phyloP scores from a whole-genome alignment of 2,113 vertebrate genomes.

The Halichoeres trimaculatus region DNA sequence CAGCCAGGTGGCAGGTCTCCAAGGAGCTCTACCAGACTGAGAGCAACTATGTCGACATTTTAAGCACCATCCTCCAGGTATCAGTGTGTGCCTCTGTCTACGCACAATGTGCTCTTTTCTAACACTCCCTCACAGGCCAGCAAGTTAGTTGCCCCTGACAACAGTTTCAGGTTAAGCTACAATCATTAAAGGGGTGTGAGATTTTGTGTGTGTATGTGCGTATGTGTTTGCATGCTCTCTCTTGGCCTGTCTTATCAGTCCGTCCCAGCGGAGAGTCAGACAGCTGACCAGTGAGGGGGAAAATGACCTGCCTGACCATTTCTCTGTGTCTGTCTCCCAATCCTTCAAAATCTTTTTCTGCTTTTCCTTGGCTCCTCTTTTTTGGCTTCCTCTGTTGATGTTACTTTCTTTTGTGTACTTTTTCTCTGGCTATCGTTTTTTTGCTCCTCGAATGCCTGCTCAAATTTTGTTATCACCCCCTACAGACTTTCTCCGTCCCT shows the following conservation, averaged over 20 bases:
- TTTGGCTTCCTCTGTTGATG: conserved; percentile 4
- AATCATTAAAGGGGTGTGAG: conserved; percentile 30
- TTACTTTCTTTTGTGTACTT: neutral
- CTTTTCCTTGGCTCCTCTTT: neutral
- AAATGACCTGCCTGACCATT: conserved; percentile 61
- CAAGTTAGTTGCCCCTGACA: conserved; percentile 41
- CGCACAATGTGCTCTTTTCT: conserved; percentile 3
- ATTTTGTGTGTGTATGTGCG: conserved; percentile 13
- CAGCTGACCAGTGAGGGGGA: conserved; percentile 66
- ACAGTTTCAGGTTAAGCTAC: conserved; percentile 36
- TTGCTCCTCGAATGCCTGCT: neutral
- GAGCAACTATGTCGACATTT: conserved; percentile 98
- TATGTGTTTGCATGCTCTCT: conserved; percentile 12
- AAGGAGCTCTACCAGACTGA: conserved; percentile 99
- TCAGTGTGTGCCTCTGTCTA: conserved; percentile 24
- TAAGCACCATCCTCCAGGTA: conserved; percentile 95
- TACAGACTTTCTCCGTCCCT: neutral
- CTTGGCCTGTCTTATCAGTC: conserved; percentile 63
- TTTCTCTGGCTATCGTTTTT: neutral
- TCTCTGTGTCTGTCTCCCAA: conserved; percentile 20
- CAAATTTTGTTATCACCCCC: neutral
- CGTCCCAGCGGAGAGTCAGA: conserved; percentile 59
- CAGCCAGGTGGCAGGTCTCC: conserved; percentile 98
- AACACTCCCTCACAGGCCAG: conserved; percentile 18
- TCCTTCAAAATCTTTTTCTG: neutral